A percentile compares a stretch with the other conserved stretches of the same genome.
phyloP scores from a whole-genome alignment of 2,888 invertebrate genomes.

The Noctua pronuba region DNA sequence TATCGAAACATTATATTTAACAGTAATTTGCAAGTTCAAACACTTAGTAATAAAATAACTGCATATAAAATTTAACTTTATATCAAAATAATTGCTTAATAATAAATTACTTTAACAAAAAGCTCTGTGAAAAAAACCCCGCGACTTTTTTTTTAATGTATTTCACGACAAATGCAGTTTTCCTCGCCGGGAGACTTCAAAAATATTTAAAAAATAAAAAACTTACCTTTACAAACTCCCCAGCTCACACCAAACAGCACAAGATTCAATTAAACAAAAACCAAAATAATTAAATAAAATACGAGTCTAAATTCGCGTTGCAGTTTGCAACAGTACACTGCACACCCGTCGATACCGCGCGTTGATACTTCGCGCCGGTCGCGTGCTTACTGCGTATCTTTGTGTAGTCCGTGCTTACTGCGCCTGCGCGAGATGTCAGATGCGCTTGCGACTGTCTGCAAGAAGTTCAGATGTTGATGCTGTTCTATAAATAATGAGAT shows the following conservation, averaged over 20 bases:
- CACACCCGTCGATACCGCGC: slow-evolving; percentile 46
- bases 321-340: slow-evolving; percentile 42
- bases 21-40: background rate
- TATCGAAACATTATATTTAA: background rate
- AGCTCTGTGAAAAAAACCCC: fast-evolving
- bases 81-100: background rate
- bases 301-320: slow-evolving; percentile 37
- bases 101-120: no score
- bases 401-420: slow-evolving; percentile 53
- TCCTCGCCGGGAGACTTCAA: background rate
- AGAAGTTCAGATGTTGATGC: slow-evolving; percentile 18
- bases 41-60: background rate
- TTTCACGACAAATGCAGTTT: background rate
- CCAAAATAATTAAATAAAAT: slow-evolving; percentile 4
- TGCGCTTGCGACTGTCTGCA: slow-evolving; percentile 37
- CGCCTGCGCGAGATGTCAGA: slow-evolving; percentile 45
- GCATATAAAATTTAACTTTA: background rate
- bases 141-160: background rate
- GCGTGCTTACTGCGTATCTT: slow-evolving; percentile 56
- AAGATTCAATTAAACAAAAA: slow-evolving; percentile 15
- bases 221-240: slow-evolving; percentile 46
- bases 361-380: slow-evolving; percentile 56
- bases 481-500: slow-evolving; percentile 29
- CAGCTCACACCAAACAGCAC: slow-evolving; percentile 35
- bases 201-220: background rate